Evolutionary conservation across 1,140 invertebrate species (phyloP).

Genomic region (Zaprionus kolodkinae): DNA sequence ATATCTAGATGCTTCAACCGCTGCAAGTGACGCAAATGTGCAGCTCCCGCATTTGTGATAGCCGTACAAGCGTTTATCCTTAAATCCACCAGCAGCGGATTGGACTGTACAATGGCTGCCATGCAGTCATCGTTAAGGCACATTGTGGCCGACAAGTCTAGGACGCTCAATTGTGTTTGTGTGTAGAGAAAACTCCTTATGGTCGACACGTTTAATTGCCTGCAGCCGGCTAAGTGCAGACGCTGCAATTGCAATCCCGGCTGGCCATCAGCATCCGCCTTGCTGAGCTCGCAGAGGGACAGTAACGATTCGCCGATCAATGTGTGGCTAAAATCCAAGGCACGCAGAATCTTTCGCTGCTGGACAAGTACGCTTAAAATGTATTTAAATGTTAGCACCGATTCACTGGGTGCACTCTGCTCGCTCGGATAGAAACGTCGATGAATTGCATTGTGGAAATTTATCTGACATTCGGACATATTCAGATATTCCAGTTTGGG

Average conservation of each 20-base stretch:
- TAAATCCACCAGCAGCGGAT: conserved; percentile 86
- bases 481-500: conserved; percentile 87
- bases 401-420: conserved; percentile 85
- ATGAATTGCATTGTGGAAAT: conserved; percentile 88
- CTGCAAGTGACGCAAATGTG: conserved; percentile 85
- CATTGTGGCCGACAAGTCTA: conserved; percentile 88
- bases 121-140: conserved; percentile 88
- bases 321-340: conserved; percentile 88
- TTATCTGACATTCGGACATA: conserved; percentile 88
- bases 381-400: conserved; percentile 89
- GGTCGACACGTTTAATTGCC: conserved; percentile 88
- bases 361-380: conserved; percentile 86
- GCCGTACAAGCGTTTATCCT: conserved; percentile 87
- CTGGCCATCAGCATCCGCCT: conserved; percentile 57
- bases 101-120: conserved; percentile 86
- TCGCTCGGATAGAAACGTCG: conserved; percentile 87
- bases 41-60: conserved; percentile 87
- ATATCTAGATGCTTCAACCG: conserved; percentile 87
- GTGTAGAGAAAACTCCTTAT: conserved; percentile 85
- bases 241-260: conserved; percentile 85
- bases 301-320: conserved; percentile 87
- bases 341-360: conserved; percentile 86
- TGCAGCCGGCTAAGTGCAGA: conserved; percentile 87
- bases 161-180: conserved; percentile 86
- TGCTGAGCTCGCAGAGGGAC: conserved; percentile 85